These are phyloP conservation scores for Gambusia holbrooki DNA, from an alignment of 2,113 vertebrate genomes.

Conservation along the genomic window DNA sequence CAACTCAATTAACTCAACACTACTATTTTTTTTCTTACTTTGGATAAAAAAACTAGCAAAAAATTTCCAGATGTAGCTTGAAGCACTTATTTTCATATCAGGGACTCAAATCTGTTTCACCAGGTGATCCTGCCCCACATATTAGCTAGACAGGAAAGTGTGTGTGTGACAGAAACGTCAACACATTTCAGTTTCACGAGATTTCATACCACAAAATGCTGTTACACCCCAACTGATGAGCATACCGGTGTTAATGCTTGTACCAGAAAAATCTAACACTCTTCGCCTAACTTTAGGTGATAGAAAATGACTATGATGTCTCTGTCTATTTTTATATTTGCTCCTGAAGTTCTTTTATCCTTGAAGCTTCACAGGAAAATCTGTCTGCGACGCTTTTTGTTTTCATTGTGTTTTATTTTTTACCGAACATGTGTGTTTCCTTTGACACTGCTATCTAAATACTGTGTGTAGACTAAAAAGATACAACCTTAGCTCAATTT, in stretches of 20 bases:
- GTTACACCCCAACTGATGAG: slow-evolving; percentile 5
- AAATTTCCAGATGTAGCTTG: background rate
- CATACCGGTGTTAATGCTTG: background rate
- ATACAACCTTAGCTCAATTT: slow-evolving; percentile 42
- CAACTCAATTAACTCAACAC: background rate
- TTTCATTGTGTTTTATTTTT: slow-evolving; percentile 1
- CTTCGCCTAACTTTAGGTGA: background rate
- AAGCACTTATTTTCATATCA: background rate
- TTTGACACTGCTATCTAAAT: slow-evolving; percentile 26
- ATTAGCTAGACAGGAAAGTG: background rate
- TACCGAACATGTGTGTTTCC: background rate
- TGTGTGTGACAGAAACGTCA: background rate
- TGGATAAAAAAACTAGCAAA: background rate
- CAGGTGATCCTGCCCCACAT: background rate
- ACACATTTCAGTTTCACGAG: background rate
- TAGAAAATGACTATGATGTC: background rate
- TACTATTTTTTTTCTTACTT: background rate
- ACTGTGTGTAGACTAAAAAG: slow-evolving; percentile 36
- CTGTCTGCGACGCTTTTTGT: slow-evolving; percentile 1
- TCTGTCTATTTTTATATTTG: slow-evolving; percentile 57
- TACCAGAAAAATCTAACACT: slow-evolving; percentile 2
- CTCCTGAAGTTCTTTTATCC: slow-evolving; percentile 29
- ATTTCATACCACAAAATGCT: background rate
- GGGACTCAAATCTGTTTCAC: background rate
- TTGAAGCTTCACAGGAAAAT: slow-evolving; percentile 9